Evolutionary conservation across 1,140 invertebrate species (phyloP).

Genomic region (Ostrea denselamellosa): DNA sequence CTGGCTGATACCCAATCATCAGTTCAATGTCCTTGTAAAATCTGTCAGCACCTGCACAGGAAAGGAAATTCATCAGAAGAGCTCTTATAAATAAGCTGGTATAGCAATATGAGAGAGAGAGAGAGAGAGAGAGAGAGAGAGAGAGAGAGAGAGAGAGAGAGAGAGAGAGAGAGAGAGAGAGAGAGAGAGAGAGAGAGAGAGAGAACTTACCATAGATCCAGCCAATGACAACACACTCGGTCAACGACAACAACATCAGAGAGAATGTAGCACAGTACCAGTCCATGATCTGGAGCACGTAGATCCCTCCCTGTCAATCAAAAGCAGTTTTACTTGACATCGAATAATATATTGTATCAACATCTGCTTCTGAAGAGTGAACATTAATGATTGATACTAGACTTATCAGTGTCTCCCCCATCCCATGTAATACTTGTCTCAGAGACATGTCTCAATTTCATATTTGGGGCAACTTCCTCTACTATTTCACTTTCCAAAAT

Average conservation of each 20-base stretch:
- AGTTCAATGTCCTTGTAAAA: conserved; percentile 72
- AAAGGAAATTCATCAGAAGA: neutral
- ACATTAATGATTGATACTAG: too few species aligned
- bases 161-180: conserved; percentile 8
- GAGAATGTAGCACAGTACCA: conserved; percentile 92
- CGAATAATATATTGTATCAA: too few species aligned
- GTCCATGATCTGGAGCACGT: conserved; percentile 90
- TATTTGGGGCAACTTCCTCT: too few species aligned
- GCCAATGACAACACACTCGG: conserved; percentile 78
- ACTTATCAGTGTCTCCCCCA: too few species aligned
- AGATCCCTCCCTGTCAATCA: conserved; percentile 83
- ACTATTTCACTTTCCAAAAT: too few species aligned
- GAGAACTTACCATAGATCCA: conserved; percentile 77
- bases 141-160: neutral
- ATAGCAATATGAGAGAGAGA: neutral
- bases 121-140: neutral
- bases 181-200: neutral
- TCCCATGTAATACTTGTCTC: too few species aligned
- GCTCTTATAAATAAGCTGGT: too few species aligned
- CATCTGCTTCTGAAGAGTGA: too few species aligned
- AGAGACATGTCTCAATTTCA: too few species aligned
- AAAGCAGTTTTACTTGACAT: too few species aligned
- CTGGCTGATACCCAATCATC: conserved; percentile 69
- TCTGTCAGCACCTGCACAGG: conserved; percentile 62
- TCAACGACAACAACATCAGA: conserved; percentile 87